Evolutionary conservation across 1,140 invertebrate genomes (phyloP).

Genomic region (Macrotrachela quadricornifera): DNA sequence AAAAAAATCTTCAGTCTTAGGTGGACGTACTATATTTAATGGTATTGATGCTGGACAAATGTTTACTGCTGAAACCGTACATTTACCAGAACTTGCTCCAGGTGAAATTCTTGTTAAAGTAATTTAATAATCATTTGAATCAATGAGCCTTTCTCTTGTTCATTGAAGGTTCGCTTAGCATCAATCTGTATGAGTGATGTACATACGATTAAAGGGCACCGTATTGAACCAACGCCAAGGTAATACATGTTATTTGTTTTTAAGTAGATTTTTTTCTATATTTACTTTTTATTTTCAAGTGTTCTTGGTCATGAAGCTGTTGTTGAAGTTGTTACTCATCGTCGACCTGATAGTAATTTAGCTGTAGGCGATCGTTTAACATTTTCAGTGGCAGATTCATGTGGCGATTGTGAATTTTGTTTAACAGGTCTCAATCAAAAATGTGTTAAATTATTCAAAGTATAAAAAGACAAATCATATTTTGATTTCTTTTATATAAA

Average conservation of each 20-base stretch:
- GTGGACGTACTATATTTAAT: no score
- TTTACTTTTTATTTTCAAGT: neutral
- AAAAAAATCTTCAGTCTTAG: no score
- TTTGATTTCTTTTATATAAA: neutral
- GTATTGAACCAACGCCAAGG: constrained; percentile 5
- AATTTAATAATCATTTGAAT: no score
- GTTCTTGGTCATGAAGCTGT: constrained; percentile 8
- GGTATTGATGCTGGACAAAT: no score
- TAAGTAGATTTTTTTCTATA: neutral
- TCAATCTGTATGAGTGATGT: constrained; percentile 4
- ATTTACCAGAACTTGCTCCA: no score
- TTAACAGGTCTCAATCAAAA: constrained; percentile 3
- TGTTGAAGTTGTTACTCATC: neutral
- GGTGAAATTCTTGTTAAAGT: no score
- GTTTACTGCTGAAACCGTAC: no score
- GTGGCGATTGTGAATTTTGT: constrained; percentile 5
- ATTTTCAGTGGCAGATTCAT: constrained; percentile 2
- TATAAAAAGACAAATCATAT: no score
- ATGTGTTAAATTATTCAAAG: constrained; percentile 5
- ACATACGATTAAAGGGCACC: neutral
- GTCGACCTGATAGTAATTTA: neutral
- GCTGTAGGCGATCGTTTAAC: neutral
- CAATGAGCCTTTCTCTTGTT: no score
- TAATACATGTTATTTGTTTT: neutral
- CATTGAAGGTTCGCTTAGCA: neutral